Conservation (phyloP, 2,797 vertebrate species). For the Chelmon rostratus region DNA sequence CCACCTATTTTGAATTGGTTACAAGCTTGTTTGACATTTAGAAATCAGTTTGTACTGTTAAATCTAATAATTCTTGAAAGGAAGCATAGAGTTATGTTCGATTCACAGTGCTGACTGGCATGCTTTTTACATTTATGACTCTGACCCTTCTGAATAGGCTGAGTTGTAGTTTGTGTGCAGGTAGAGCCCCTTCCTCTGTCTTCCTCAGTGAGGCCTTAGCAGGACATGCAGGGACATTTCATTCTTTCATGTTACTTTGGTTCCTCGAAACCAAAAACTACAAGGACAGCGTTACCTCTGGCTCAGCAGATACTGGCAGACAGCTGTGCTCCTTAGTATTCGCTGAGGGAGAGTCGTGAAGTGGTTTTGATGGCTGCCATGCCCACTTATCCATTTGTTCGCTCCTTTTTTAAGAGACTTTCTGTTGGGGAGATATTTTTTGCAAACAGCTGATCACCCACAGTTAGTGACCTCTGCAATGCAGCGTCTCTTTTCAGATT, state of each 20-base stretch:
- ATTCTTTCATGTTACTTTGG: not conserved
- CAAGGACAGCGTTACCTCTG: conserved; percentile 15
- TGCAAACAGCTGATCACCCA: conserved; percentile 23
- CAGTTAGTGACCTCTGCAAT: conserved; percentile 17
- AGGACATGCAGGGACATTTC: not conserved
- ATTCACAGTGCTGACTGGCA: not conserved
- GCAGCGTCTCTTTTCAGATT: not conserved
- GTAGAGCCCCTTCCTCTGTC: not conserved
- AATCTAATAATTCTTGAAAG: not conserved
- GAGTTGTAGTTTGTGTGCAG: not conserved
- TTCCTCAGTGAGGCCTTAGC: not conserved
- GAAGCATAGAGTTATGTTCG: not conserved
- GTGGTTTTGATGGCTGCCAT: conserved; percentile 14
- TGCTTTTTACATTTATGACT: not conserved
- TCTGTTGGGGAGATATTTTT: conserved; percentile 18
- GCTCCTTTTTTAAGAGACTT: conserved; percentile 21
- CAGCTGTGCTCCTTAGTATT: conserved; percentile 11
- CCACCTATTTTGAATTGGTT: not conserved
- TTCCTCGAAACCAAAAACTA: conserved; percentile 7
- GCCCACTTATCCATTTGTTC: conserved; percentile 23
- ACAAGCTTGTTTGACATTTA: not conserved
- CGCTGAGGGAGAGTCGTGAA: conserved; percentile 14
- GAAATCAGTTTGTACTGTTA: not conserved
- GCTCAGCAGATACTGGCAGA: conserved; percentile 19
- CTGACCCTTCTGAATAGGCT: not conserved